These are phyloP conservation scores for Montipora foliosa DNA, from an alignment of 64 coral and sea anemone species.

Conservation along the genomic window DNA sequence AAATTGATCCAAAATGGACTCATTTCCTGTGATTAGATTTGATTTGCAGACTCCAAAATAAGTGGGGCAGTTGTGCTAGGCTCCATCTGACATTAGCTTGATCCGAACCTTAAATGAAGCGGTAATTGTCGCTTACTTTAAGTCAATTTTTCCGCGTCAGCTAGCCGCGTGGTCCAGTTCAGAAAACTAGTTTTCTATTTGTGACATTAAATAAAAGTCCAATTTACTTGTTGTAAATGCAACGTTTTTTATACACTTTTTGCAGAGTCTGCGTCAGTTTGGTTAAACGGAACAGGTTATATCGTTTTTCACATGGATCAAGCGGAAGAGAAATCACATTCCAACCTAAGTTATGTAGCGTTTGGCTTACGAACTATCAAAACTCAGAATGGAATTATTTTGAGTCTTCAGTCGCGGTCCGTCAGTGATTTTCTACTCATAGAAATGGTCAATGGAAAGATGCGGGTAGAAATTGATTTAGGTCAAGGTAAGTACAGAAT, in stretches of 20 bases:
- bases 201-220: too few species aligned
- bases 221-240: background rate
- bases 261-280: conserved; percentile 48
- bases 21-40: too few species aligned
- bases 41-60: too few species aligned
- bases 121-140: too few species aligned
- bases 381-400: conserved; percentile 23
- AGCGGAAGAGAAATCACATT: background rate
- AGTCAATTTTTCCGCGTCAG: too few species aligned
- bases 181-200: too few species aligned
- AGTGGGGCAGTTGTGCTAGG: too few species aligned
- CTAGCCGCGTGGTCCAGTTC: too few species aligned
- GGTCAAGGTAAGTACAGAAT: conserved; percentile 39
- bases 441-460: conserved; percentile 43
- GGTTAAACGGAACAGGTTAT: conserved; percentile 70
- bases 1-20: too few species aligned
- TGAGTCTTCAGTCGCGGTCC: background rate
- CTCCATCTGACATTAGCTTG: too few species aligned
- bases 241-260: background rate
- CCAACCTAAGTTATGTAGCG: background rate
- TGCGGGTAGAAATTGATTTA: conserved; percentile 43
- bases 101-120: too few species aligned
- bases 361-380: conserved; percentile 36
- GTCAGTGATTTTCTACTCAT: conserved; percentile 22
- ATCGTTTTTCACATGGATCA: conserved; percentile 15